A percentile compares a stretch with the other conserved stretches of the same genome.
phyloP scores from a whole-genome alignment of 2,797 vertebrate genomes.

The Ptychadena robeensis region DNA sequence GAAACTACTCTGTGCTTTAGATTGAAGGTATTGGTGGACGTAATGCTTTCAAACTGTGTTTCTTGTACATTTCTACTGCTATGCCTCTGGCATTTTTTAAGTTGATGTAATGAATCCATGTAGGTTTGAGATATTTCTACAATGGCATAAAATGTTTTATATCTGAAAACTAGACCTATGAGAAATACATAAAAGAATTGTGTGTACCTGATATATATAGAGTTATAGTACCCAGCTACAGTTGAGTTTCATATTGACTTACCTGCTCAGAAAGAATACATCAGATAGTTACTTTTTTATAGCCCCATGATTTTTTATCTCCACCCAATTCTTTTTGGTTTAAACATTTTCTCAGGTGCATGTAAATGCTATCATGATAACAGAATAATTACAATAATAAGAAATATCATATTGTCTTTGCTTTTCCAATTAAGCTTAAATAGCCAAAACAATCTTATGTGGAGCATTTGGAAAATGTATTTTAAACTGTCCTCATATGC shows the following conservation, averaged over 20 bases:
- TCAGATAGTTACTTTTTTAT: too few species aligned
- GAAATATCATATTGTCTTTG: neutral
- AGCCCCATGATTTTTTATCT: too few species aligned
- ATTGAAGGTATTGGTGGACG: neutral
- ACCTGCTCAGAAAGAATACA: too few species aligned
- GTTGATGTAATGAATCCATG: constrained; percentile 12
- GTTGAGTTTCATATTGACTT: too few species aligned
- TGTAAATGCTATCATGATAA: too few species aligned
- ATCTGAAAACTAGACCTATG: neutral
- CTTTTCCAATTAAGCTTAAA: neutral
- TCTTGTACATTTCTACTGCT: constrained; percentile 23
- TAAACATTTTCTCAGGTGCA: neutral
- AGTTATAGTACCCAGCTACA: too few species aligned
- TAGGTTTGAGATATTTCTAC: neutral
- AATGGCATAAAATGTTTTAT: neutral
- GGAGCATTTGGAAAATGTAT: too few species aligned
- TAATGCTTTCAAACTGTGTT: constrained; percentile 28
- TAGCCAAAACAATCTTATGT: too few species aligned
- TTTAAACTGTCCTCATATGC: too few species aligned
- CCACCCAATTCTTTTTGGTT: neutral
- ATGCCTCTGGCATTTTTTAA: constrained; percentile 18
- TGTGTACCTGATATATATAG: neutral
- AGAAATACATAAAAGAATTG: neutral
- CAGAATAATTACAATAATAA: neutral
- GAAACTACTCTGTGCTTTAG: neutral